Conservation (phyloP, 2,888 invertebrate genomes). For the Drosophila macrospina region DNA sequence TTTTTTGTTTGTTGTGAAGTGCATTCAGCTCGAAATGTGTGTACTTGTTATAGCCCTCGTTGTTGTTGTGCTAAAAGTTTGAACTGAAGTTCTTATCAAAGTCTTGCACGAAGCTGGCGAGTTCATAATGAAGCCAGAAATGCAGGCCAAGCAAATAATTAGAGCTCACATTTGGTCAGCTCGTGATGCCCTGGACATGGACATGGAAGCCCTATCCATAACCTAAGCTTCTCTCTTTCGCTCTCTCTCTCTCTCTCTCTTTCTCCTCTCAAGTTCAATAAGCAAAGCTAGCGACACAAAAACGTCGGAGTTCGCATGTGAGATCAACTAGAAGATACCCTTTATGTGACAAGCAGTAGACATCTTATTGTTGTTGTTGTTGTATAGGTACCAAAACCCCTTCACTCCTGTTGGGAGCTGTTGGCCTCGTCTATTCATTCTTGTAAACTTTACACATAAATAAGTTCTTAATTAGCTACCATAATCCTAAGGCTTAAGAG, state of each 20-base stretch:
- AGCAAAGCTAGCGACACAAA: slow-evolving; percentile 28
- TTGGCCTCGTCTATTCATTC: too few relatives aligned
- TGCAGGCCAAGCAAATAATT: slow-evolving; percentile 53
- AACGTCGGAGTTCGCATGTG: neutral
- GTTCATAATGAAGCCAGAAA: slow-evolving; percentile 48
- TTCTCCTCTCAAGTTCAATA: slow-evolving; percentile 39
- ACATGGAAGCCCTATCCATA: slow-evolving; percentile 7
- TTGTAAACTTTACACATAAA: slow-evolving; percentile 1
- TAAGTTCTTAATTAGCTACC: neutral
- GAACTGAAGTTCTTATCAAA: slow-evolving; percentile 66
- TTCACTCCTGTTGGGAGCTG: too few relatives aligned
- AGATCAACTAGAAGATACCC: slow-evolving; percentile 10
- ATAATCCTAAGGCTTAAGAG: neutral
- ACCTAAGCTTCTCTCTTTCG: slow-evolving; percentile 1
- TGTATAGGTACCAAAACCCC: too few relatives aligned
- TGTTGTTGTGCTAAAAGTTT: slow-evolving; percentile 41
- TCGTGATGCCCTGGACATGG: slow-evolving; percentile 15
- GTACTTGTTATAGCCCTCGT: slow-evolving; percentile 22
- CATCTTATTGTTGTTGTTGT: too few relatives aligned
- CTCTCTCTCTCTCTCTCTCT: neutral
- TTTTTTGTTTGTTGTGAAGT: slow-evolving; percentile 32
- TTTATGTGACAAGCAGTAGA: neutral
- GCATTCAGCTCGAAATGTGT: slow-evolving; percentile 49
- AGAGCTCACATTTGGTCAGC: slow-evolving; percentile 56
- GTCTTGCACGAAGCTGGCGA: slow-evolving; percentile 68